Conservation (phyloP, 2,888 invertebrate species). For the Electrophaes corylata region DNA sequence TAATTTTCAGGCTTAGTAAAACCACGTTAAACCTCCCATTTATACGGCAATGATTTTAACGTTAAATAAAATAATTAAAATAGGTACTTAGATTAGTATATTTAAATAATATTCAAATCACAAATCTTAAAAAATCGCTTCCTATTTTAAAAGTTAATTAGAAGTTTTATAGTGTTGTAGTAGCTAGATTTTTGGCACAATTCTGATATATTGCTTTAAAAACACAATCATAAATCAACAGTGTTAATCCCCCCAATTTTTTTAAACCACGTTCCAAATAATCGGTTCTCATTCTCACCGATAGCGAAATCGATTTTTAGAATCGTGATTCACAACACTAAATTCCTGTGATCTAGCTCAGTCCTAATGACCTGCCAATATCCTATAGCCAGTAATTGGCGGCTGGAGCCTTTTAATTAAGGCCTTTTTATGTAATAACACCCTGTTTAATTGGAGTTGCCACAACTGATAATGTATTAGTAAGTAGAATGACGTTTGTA, state of each 20-base stretch:
- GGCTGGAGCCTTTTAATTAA: conserved; percentile 69
- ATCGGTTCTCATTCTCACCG: conserved; percentile 16
- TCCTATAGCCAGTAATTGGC: conserved; percentile 56
- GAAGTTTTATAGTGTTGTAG: too few relatives aligned
- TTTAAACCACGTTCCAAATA: conserved; percentile 4
- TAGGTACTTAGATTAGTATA: too few relatives aligned
- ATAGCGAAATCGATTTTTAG: conserved; percentile 24
- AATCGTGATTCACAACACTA: conserved; percentile 41
- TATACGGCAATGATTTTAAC: too few relatives aligned
- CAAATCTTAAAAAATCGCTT: not conserved
- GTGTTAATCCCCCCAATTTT: conserved; percentile 2
- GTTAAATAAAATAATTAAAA: too few relatives aligned
- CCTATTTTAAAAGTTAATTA: not conserved
- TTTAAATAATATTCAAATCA: too few relatives aligned
- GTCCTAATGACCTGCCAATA: conserved; percentile 59
- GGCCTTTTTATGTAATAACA: conserved; percentile 69
- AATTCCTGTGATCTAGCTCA: conserved; percentile 39
- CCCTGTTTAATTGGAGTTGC: conserved; percentile 49
- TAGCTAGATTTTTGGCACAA: not conserved
- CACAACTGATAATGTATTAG: conserved; percentile 18
- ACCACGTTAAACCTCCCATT: too few relatives aligned
- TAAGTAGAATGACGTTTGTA: not conserved
- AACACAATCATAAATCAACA: conserved; percentile 19
- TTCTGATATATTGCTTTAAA: conserved; percentile 5
- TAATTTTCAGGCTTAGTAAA: too few relatives aligned